Base-by-base conservation (phyloP, 2,888 invertebrate species). In the Lasioglossum pauxillum region DNA sequence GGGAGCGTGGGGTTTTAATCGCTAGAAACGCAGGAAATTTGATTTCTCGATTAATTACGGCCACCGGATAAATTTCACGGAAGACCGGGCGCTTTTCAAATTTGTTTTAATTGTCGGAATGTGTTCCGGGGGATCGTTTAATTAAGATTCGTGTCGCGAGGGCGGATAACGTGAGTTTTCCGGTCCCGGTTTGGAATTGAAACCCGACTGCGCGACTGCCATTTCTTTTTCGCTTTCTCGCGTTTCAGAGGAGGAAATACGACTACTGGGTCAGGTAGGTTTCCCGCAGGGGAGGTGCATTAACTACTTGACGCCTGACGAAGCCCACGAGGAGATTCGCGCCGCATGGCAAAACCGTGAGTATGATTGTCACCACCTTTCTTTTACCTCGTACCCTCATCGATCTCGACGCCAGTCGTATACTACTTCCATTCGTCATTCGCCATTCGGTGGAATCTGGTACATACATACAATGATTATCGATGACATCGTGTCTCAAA, bases 271-370 rank as follows among this genome's bases (percentile, higher is more conserved):
- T 53, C 96, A 96, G 90, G 96, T 97, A 80, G 97, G 97, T 41
- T 97, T 97, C 94, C 97, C 97, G 0, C 96, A 96, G 90, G 96
- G 97, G 85, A 97, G 97, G 92, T 98, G 98, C 95, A 97, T 98
- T 94, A 98, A 98, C 96, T 98, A 98, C 95, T 96, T 98, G 93
- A 97, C 97, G 12, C 97, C 97, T 86, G 96, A 96, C 84, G 96
- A 96, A 75, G 96, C 96, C 60, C 96, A 96, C 76, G 98, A 98
- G 89, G 98, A 98, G 93, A 97, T 97, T 23, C 96, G 97, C 90
- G 97, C 97, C 82, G 98, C 98, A 93, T 98, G 98, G 98, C 95
- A 96, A 88, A 95, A 95, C 90, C 94, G 95, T 95, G 91, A 95
- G 95, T 93, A 85, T 69, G 31, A 75, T 71, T 35, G 69, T 85